Conservation (phyloP, 2,113 vertebrate genomes). For the Melanerpes formicivorus region DNA sequence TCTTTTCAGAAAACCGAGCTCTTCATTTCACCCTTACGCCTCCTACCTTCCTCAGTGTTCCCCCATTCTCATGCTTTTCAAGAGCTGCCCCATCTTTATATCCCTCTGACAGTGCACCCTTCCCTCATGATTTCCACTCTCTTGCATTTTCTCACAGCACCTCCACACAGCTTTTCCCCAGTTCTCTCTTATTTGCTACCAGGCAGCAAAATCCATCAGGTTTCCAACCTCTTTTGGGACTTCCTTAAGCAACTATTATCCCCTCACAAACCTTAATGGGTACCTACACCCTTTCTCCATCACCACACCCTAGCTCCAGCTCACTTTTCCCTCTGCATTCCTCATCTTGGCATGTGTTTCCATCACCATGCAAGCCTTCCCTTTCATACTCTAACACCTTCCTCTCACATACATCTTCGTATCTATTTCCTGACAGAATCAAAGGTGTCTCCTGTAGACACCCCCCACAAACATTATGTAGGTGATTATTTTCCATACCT, state of each 20-base stretch:
- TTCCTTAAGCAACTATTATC: not conserved
- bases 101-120: not conserved
- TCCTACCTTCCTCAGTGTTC: not conserved
- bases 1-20: not conserved
- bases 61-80: not conserved
- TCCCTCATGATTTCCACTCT: not conserved
- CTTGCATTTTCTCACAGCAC: not conserved
- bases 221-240: not conserved
- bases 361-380: not conserved
- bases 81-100: not conserved
- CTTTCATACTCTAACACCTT: not conserved
- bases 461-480: not conserved
- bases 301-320: not conserved
- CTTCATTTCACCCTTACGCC: not conserved
- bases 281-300: not conserved
- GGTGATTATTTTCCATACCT: conserved; percentile 51
- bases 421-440: conserved; percentile 33
- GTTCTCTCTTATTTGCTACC: not conserved
- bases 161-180: not conserved
- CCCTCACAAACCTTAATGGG: conserved; percentile 2
- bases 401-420: not conserved
- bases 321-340: not conserved
- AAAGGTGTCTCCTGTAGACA: conserved; percentile 8
- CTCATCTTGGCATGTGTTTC: not conserved
- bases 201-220: not conserved